Evolutionary conservation across 2,113 vertebrate species (phyloP).

Genomic region (Bettongia penicillata): DNA sequence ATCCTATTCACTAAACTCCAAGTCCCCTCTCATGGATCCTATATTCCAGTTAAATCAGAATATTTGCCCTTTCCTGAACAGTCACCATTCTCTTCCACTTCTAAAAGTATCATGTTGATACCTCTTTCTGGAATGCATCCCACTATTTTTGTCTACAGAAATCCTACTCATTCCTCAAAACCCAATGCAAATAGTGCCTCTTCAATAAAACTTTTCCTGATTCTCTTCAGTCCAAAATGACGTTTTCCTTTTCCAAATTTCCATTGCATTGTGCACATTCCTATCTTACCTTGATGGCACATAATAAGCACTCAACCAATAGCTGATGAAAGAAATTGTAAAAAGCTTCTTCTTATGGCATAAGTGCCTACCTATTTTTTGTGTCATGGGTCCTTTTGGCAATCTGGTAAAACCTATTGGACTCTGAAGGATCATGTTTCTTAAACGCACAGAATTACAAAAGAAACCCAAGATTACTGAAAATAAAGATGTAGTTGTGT

Average conservation of each 20-base stretch:
- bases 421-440: not conserved
- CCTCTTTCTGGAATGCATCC: too few species aligned
- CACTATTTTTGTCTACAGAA: too few species aligned
- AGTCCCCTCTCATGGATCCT: too few species aligned
- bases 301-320: not conserved
- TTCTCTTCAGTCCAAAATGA: not conserved
- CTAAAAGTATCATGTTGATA: too few species aligned
- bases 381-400: not conserved
- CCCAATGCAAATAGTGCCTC: not conserved
- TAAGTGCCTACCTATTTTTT: not conserved
- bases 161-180: not conserved
- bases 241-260: not conserved
- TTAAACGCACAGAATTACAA: not conserved
- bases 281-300: too few species aligned
- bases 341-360: not conserved
- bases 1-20: too few species aligned
- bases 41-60: too few species aligned
- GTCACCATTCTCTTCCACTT: too few species aligned
- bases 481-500: not conserved
- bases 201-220: not conserved
- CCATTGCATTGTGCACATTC: not conserved
- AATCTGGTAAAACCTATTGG: not conserved
- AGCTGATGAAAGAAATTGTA: not conserved
- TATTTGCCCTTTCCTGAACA: too few species aligned
- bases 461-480: not conserved